phyloP scores from a whole-genome alignment of 2,888 invertebrate species.

The Pyrgus malvae region DNA sequence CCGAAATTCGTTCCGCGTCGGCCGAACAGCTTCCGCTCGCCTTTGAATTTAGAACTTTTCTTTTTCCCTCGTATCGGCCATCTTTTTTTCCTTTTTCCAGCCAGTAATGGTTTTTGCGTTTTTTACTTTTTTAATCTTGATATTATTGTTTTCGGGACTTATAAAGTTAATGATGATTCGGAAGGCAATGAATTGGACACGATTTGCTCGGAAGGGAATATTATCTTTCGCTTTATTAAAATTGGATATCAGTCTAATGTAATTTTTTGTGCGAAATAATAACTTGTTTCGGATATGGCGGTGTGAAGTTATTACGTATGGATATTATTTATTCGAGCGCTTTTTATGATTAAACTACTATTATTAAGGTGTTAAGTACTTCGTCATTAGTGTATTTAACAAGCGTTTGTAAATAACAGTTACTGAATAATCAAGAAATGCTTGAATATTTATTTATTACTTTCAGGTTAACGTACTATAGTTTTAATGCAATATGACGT shows the following conservation, averaged over 20 bases:
- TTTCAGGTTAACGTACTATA: not conserved
- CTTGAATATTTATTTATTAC: not conserved
- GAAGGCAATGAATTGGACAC: slow-evolving; percentile 55
- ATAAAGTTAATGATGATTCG: slow-evolving; percentile 58
- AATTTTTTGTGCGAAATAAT: slow-evolving; percentile 19
- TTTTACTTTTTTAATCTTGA: slow-evolving; percentile 27
- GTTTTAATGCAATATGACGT: not conserved
- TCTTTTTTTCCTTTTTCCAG: slow-evolving; percentile 42
- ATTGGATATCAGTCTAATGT: slow-evolving; percentile 24
- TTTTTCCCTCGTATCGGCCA: slow-evolving; percentile 44
- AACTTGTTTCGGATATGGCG: slow-evolving; percentile 4
- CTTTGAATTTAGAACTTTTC: slow-evolving; percentile 65
- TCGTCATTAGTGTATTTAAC: not conserved
- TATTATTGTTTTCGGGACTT: slow-evolving; percentile 61
- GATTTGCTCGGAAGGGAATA: slow-evolving; percentile 16
- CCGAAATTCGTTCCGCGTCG: slow-evolving; percentile 69
- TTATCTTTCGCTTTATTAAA: slow-evolving; percentile 21
- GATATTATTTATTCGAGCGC: not conserved
- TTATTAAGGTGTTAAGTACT: not conserved
- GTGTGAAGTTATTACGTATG: slow-evolving; percentile 1
- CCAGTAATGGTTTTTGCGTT: slow-evolving; percentile 29
- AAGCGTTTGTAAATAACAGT: not conserved
- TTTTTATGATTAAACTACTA: not conserved
- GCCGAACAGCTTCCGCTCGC: slow-evolving; percentile 67
- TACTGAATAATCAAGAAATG: slow-evolving; percentile 2